Evolutionary conservation across 2,888 invertebrate genomes (phyloP), one percentile per base, ranked within the genome.

Genomic region (Drosophila melanosoma): DNA sequence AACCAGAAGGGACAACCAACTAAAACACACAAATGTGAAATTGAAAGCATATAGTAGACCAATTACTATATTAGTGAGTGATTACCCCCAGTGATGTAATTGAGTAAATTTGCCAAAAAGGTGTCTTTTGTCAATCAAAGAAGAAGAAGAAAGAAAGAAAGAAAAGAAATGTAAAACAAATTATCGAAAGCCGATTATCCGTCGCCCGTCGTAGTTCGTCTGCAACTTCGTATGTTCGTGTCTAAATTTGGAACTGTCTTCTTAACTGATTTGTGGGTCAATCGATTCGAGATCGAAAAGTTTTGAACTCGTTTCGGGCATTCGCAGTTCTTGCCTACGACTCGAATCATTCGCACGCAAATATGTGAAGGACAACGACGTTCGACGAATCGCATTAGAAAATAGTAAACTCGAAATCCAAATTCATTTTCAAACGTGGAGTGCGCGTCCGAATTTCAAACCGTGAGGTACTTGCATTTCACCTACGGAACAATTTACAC

Each of bases 321-420:
- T 66, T 67, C 73, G 80, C 78, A 80, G 85, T 87, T 76, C 89
- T 78, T 67, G 78, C 76, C 69, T 70, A 71, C 80, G 79, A 74
- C 75, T 89, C 87, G 87, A 77, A 82, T 77, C 82, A 88, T 83
- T 90, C 90, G 81, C 90, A 76, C 79, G 85, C 85, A 89, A 90
- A 78, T 82, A 87, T 87, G 87, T 87, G 87, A 87, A 87, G 87
- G 87, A 87, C 87, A 87, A 89, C 89, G 76, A 90, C 90, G 85
- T 88, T 88, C 74, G 82, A 79, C 87, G 75, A 81, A 81, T 69
- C 57, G 69, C 69, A 74, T 70, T 79, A 69, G 69, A 54, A 52
- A 58, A 69, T 68, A 83, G 71, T 69, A 70, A 83, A 70, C 65
- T 70, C 73, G 56, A 83, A 73, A 68, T 72, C 57, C 57, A 70